phyloP scores from a whole-genome alignment of 2,797 vertebrate species.

The Artibeus lituratus region DNA sequence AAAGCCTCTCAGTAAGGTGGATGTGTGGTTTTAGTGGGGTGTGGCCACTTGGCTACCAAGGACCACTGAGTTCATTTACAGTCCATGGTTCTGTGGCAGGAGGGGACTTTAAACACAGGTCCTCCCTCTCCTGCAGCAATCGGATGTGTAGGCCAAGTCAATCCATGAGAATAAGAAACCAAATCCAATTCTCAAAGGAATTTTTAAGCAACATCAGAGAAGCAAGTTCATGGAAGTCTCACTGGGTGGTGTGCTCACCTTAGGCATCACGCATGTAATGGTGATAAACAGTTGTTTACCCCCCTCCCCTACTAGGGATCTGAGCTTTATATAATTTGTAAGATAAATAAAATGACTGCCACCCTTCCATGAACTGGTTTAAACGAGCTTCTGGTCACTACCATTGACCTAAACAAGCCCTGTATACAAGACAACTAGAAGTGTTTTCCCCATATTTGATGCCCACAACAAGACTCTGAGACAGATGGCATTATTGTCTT shows the following conservation, averaged over 20 bases:
- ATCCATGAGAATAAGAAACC: not conserved
- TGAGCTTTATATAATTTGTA: not conserved
- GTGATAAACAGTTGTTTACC: not conserved
- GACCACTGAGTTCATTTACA: not conserved
- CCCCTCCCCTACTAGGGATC: not conserved
- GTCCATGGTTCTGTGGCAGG: not conserved
- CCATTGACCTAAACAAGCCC: not conserved
- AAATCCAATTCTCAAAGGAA: not conserved
- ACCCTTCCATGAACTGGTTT: not conserved
- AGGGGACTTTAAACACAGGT: not conserved
- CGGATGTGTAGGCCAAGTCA: not conserved
- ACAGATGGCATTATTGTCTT: not conserved
- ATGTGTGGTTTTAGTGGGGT: not conserved
- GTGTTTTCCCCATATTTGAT: not conserved
- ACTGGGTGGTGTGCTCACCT: not conserved
- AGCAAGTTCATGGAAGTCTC: not conserved
- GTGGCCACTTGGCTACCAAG: not conserved
- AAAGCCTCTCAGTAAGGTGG: not conserved
- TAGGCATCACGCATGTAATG: not conserved
- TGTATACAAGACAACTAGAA: not conserved
- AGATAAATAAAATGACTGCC: not conserved
- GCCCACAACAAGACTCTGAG: not conserved
- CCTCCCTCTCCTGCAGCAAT: not conserved
- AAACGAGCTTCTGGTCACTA: not conserved
- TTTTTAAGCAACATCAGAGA: not conserved